Evolutionary conservation across 1,140 invertebrate species (phyloP), one percentile per base, ranked within the genome.

Genomic region (Pseudomyrmex flavicornis): DNA sequence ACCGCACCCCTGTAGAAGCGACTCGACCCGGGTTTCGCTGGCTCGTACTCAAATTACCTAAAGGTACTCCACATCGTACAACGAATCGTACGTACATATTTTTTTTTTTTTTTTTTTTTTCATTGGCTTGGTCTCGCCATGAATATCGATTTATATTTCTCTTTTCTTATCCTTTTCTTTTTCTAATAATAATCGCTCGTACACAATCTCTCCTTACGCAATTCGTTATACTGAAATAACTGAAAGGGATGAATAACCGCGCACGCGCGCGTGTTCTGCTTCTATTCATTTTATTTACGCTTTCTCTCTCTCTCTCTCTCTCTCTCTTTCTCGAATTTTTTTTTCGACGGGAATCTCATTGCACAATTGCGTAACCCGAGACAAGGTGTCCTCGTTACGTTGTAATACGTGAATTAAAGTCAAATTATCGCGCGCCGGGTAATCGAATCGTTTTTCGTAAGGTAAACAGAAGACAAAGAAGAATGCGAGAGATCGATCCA

Each of bases 11-110:
- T 80, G 54, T 22, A 59, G 76, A 50, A 80, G 66, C 76, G 68
- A 80, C 59, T 80, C 76, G 76, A 72, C 54, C 52, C 66, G 66
- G 65, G 52, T 70, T 79, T 10, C 61, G 52, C 44, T 70, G 35
- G 66, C 66, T 72, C 76, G 76, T 80, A 80, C 76, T 80, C 76
- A 72, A 80, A 80, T 80, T 80, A 80, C 54, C 52, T 69, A 15
- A 72, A 79, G 68, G 76, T 80, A 80, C 76, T 80, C 54, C 76
- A 35, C 35, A 80, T 80, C 54, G 44, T n/a, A 35, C 35, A 17
- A 20, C 54, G 65, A 26, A 66, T 20, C 35, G 26, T 50, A 10
- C 50, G 2, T 15, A 13, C 15, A 13, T 5, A 26, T 44, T 35
- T n/a, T 70, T 79, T 79, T 77, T 72, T 79, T 50, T 5, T 5